Base-by-base conservation (phyloP, 2,797 vertebrate species). In the Columba guinea region DNA sequence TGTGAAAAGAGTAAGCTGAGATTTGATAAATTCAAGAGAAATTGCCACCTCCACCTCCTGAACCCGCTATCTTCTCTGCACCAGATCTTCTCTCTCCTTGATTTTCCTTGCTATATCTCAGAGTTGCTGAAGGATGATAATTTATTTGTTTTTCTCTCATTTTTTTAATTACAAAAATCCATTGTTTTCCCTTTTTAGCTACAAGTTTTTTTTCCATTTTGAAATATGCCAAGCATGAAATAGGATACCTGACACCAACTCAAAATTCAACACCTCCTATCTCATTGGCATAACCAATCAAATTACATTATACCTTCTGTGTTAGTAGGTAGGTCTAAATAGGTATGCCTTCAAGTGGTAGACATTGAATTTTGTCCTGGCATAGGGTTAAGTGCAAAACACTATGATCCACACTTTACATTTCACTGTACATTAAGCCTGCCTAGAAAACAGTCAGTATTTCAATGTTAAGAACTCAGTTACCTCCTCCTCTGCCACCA, bases 301-400 rank as follows among this genome's bases (percentile, higher is more conserved):
- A 88, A 90, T 19, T 68, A 30, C 17, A 15, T 60, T 37, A 24
- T 11, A 64, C 13, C 3, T 84, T 80, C 64, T 77, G 8, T 46
- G 4, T 83, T 70, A 60, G 60, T n/a, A 71, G 19, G 4, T 32
- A 81, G 48, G 51, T 49, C 84, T 78, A 39, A 24, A 37, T 21
- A 79, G 19, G 9, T 26, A 59, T 75, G 58, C 22, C 39, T 80
- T 67, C 35, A 62, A 80, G 48, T 70, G 35, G 74, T 46, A 5
- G 37, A 81, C 93, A 55, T 87, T 78, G 26, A 93, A 78, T 93
- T 76, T 82, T 82, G 27, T 79, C 41, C 70, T 79, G 27, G 44
- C 39, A 82, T 76, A n/a, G 30, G 32, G 30, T 90, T 89, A 84
- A 89, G 37, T 73, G 53, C 3, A 4, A 76, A 89, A 39, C n/a